Conservation (phyloP, 2,888 invertebrate genomes). For the Agrochola litura region DNA sequence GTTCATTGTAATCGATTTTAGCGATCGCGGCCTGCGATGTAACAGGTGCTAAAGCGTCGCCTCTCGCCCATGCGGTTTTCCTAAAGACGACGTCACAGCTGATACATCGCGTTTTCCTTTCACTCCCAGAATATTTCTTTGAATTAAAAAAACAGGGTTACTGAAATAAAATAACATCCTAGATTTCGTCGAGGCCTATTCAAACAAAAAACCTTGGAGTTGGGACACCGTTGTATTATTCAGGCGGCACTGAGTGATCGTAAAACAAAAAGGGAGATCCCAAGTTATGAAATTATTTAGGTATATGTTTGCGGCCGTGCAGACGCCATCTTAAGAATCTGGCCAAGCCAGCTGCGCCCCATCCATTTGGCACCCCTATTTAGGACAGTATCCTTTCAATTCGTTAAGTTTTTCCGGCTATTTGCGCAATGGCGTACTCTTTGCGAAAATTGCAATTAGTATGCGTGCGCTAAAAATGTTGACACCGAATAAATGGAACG, state of each 20-base stretch:
- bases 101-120: conserved; percentile 39
- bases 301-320: conserved; percentile 54
- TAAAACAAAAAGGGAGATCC: conserved; percentile 56
- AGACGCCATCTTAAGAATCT: conserved; percentile 63
- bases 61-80: conserved; percentile 51
- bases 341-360: conserved; percentile 53
- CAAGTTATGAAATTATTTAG: conserved; percentile 63
- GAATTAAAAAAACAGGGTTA: conserved; percentile 42
- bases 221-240: conserved; percentile 50
- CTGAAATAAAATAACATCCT: conserved; percentile 29
- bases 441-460: conserved; percentile 52
- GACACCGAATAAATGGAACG: conserved; percentile 49
- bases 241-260: conserved; percentile 58
- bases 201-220: conserved; percentile 33
- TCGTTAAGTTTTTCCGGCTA: conserved; percentile 36
- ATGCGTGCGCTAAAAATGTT: conserved; percentile 46
- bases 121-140: conserved; percentile 25
- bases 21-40: conserved; percentile 48
- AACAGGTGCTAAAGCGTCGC: conserved; percentile 57
- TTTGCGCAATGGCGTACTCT: conserved; percentile 45
- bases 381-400: conserved; percentile 51
- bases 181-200: conserved; percentile 24
- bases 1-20: conserved; percentile 50
- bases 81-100: conserved; percentile 50
- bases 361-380: conserved; percentile 48